phyloP scores from a whole-genome alignment of 2,888 invertebrate genomes.

The Brachyopa scutellaris region DNA sequence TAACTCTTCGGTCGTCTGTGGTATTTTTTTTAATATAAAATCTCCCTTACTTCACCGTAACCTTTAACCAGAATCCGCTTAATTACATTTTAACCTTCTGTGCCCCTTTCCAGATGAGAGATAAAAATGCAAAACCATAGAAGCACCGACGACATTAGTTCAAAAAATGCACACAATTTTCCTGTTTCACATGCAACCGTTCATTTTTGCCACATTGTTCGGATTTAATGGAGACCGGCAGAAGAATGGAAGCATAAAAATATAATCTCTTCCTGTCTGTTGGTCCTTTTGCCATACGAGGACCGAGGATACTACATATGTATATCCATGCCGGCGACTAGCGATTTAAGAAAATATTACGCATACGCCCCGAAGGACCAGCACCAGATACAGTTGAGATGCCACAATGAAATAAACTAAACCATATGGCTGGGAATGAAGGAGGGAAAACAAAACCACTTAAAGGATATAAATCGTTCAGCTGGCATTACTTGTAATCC shows the following conservation, averaged over 20 bases:
- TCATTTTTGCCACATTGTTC: constrained; percentile 63
- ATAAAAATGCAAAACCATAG: constrained; percentile 46
- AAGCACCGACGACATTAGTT: constrained; percentile 18
- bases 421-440: constrained; percentile 44
- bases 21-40: too few relatives aligned
- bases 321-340: neutral
- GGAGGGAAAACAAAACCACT: constrained; percentile 64
- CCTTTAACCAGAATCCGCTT: constrained; percentile 45
- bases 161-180: constrained; percentile 32
- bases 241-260: constrained; percentile 21
- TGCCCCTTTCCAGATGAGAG: neutral
- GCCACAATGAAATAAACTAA: constrained; percentile 37
- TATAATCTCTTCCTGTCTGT: constrained; percentile 38
- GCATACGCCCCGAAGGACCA: constrained; percentile 55
- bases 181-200: constrained; percentile 24
- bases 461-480: constrained; percentile 73
- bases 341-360: constrained; percentile 40
- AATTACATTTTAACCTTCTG: constrained; percentile 54
- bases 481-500: constrained; percentile 62
- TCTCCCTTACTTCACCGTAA: constrained; percentile 9
- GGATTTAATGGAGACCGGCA: constrained; percentile 60
- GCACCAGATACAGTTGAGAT: constrained; percentile 1
- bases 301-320: neutral
- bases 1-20: too few relatives aligned
- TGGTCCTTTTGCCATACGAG: constrained; percentile 15